Evolutionary conservation across 2,888 invertebrate genomes (phyloP).

Genomic region (Perithous albicinctus): DNA sequence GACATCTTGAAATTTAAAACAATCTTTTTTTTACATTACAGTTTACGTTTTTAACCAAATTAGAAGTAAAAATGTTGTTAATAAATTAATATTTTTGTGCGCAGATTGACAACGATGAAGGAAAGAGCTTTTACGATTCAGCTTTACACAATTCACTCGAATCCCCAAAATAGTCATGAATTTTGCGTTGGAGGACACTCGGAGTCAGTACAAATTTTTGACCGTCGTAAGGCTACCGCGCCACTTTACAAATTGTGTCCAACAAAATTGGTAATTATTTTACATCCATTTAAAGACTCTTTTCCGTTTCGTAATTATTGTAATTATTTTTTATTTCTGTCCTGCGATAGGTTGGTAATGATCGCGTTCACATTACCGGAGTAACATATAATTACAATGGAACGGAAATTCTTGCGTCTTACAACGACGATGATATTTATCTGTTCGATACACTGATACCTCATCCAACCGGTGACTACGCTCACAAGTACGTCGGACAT

Average conservation of each 20-base stretch:
- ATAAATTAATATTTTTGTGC: too few relatives aligned
- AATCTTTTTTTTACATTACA: too few relatives aligned
- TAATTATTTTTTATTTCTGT: slow-evolving; percentile 4
- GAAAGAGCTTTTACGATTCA: slow-evolving; percentile 88
- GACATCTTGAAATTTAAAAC: too few relatives aligned
- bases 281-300: neutral
- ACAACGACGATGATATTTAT: slow-evolving; percentile 97
- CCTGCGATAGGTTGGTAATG: slow-evolving; percentile 75
- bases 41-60: too few relatives aligned
- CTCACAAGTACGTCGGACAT: slow-evolving; percentile 88
- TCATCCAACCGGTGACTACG: slow-evolving; percentile 84
- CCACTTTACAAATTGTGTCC: slow-evolving; percentile 89
- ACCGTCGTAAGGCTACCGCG: slow-evolving; percentile 87
- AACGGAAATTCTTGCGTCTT: slow-evolving; percentile 95
- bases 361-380: slow-evolving; percentile 91
- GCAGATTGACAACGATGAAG: slow-evolving; percentile 87
- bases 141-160: slow-evolving; percentile 94
- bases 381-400: slow-evolving; percentile 97
- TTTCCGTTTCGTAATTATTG: neutral
- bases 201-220: slow-evolving; percentile 91
- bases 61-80: too few relatives aligned
- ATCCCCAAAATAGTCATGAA: slow-evolving; percentile 92
- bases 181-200: slow-evolving; percentile 95
- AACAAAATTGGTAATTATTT: slow-evolving; percentile 84
- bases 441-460: slow-evolving; percentile 90